phyloP scores from a whole-genome alignment of 2,797 vertebrate genomes.

The Siniperca undulata region DNA sequence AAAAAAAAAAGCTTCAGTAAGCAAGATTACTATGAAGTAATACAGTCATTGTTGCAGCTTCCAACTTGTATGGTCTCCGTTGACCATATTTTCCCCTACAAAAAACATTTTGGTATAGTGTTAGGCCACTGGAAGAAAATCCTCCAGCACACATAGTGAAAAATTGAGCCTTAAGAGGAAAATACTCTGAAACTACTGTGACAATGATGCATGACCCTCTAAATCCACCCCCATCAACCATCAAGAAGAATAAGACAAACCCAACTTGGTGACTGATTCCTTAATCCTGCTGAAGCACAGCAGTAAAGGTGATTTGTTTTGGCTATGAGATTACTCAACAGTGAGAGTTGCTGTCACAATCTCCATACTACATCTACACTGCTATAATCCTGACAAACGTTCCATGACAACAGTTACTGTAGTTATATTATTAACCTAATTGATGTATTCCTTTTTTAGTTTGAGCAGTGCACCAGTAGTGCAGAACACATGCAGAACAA shows the following conservation, averaged over 20 bases:
- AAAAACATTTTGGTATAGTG: background rate
- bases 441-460: background rate
- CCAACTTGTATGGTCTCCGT: background rate
- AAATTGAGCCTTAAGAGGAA: background rate
- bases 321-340: background rate
- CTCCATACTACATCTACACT: background rate
- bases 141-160: background rate
- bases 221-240: background rate
- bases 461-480: background rate
- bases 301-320: background rate
- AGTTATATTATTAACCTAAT: background rate
- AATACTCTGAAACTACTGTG: background rate
- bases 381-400: background rate
- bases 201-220: background rate
- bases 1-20: background rate
- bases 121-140: constrained; percentile 6
- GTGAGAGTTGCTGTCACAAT: constrained; percentile 1
- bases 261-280: constrained; percentile 5
- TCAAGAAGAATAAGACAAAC: constrained; percentile 6
- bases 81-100: background rate
- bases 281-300: constrained; percentile 13
- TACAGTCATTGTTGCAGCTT: constrained; percentile 12
- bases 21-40: constrained; percentile 1
- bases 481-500: background rate
- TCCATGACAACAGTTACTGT: background rate